phyloP scores from a whole-genome alignment of 92 coral and sea anemone genomes.

The Umimayanthus chanpuru region DNA sequence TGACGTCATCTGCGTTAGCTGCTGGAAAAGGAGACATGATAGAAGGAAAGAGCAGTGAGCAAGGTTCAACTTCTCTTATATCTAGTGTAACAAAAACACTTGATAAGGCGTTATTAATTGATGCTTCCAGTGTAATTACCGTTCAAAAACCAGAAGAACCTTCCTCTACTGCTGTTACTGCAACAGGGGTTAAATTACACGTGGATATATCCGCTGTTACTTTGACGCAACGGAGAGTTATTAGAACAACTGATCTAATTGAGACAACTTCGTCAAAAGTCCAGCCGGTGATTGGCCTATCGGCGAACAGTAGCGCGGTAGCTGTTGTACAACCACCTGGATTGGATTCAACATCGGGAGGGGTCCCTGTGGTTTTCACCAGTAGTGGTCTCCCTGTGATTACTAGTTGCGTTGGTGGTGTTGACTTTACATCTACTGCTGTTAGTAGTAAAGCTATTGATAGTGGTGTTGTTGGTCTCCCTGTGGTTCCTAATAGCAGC shows the following conservation, averaged over 20 bases:
- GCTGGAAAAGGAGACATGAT: not conserved
- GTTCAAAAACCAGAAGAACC: not conserved
- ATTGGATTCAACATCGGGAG: not conserved
- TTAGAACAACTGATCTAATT: not conserved
- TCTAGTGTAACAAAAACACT: not conserved
- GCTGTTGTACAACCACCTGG: not conserved
- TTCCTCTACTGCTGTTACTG: not conserved
- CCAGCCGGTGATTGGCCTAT: not conserved
- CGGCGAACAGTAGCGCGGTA: not conserved
- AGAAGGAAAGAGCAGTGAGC: not conserved
- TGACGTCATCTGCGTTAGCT: not conserved
- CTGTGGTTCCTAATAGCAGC: slow-evolving; percentile 4
- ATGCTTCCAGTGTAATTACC: not conserved
- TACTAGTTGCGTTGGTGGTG: not conserved
- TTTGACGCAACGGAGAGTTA: not conserved
- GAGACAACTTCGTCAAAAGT: not conserved
- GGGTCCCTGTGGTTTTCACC: not conserved
- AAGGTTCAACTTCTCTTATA: not conserved
- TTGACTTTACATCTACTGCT: not conserved
- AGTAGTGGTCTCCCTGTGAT: not conserved
- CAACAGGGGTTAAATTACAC: not conserved
- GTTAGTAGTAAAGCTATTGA: not conserved
- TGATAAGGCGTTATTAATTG: not conserved
- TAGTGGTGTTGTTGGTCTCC: not conserved
- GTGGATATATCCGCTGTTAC: not conserved